A percentile compares a stretch with the other conserved stretches of the same genome.
Conservation (phyloP, 2,797 vertebrate species). For the Lacerta viridis region DNA sequence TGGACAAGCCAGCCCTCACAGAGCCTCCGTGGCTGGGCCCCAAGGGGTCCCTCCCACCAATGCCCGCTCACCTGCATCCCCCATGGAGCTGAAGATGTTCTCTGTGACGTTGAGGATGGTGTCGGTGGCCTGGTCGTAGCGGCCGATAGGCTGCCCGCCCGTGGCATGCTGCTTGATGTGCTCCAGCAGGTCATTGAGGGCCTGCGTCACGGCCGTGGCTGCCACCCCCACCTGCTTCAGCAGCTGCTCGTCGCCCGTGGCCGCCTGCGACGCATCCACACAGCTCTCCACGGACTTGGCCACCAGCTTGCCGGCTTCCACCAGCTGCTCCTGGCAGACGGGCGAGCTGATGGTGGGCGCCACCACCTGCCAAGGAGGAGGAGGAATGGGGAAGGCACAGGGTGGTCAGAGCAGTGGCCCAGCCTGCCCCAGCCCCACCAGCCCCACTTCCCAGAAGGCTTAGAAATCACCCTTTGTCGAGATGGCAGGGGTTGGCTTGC, state of each 20-base stretch:
- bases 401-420: too few relatives aligned
- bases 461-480: too few relatives aligned
- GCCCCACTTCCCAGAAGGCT: too few relatives aligned
- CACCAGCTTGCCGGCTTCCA: conserved; percentile 95
- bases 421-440: too few relatives aligned
- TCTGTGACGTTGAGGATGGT: conserved; percentile 97
- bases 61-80: conserved; percentile 89
- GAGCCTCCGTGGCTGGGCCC: accelerated
- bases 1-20: background rate
- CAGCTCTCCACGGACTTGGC: conserved; percentile 97
- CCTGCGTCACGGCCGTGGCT: conserved; percentile 93
- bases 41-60: background rate
- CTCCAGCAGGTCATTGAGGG: conserved; percentile 95
- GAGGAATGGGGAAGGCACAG: accelerated
- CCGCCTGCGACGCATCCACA: conserved; percentile 92
- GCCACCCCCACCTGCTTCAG: conserved; percentile 94
- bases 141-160: conserved; percentile 91
- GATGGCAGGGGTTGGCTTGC: too few relatives aligned
- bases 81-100: conserved; percentile 99
- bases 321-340: conserved; percentile 96
- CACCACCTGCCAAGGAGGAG: conserved; percentile 86
- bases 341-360: conserved; percentile 98
- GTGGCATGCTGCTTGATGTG: conserved; percentile 95
- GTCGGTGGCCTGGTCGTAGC: conserved; percentile 96
- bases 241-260: conserved; percentile 91